These are phyloP conservation scores for Leptocoma aspasia DNA, from an alignment of 2,113 vertebrate genomes.

Conservation along the genomic window DNA sequence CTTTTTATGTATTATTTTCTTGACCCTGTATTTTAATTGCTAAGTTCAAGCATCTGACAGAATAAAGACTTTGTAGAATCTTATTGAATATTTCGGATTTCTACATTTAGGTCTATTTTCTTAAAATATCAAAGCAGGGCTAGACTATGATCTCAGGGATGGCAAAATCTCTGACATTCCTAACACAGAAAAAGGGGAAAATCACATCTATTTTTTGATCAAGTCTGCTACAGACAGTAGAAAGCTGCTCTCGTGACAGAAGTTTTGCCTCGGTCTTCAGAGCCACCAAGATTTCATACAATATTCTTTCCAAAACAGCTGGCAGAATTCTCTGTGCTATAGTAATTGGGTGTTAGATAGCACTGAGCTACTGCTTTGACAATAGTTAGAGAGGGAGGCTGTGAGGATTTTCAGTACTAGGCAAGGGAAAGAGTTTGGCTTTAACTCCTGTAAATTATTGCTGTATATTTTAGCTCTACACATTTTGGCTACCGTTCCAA, in stretches of 20 bases:
- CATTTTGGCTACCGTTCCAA: background rate
- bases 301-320: background rate
- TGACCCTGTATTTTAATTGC: background rate
- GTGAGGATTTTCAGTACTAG: background rate
- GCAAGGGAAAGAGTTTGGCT: background rate
- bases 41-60: background rate
- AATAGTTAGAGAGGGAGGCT: background rate
- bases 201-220: background rate
- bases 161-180: background rate
- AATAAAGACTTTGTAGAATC: background rate
- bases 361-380: background rate
- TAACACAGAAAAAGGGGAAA: background rate
- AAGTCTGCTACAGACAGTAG: background rate
- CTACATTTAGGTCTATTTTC: background rate
- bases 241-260: background rate
- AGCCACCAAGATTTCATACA: background rate
- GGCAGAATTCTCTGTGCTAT: background rate
- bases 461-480: background rate
- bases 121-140: background rate
- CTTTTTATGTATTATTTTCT: background rate
- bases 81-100: background rate
- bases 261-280: background rate
- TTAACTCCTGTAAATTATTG: background rate
- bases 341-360: background rate
- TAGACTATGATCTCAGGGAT: background rate